A percentile compares a stretch with the other conserved stretches of the same genome.
phyloP scores from a whole-genome alignment of 2,113 vertebrate genomes.

The Indri indri region DNA sequence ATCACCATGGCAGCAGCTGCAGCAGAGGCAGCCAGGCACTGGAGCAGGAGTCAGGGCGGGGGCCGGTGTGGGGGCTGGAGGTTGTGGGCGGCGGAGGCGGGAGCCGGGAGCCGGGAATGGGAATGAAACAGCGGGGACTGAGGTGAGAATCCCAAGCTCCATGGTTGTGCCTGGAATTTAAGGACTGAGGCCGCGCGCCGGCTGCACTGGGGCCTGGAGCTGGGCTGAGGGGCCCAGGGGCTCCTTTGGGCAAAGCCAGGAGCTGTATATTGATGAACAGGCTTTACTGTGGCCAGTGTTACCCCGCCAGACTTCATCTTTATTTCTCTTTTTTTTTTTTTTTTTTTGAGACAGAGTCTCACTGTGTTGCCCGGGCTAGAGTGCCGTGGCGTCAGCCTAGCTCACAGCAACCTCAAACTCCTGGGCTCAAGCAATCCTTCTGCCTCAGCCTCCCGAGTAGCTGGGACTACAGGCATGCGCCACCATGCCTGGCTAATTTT shows the following conservation, averaged over 20 bases:
- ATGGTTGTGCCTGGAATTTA: background rate
- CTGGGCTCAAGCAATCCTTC: too few species aligned
- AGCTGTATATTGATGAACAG: background rate
- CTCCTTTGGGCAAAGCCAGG: background rate
- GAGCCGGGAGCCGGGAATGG: background rate
- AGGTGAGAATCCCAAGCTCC: background rate
- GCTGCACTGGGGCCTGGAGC: background rate
- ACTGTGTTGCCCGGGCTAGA: too few species aligned
- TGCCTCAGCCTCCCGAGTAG: too few species aligned
- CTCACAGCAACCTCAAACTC: too few species aligned
- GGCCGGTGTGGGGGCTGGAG: background rate
- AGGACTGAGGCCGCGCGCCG: background rate
- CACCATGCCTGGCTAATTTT: too few species aligned
- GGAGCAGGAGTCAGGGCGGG: background rate
- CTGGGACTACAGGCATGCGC: too few species aligned
- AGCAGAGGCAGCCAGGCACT: background rate
- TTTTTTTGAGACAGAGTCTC: too few species aligned
- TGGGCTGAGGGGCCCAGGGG: background rate
- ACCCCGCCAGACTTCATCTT: background rate
- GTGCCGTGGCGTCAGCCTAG: too few species aligned
- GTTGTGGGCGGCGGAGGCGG: background rate
- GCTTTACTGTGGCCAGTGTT: background rate
- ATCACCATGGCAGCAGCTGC: slow-evolving; percentile 78
- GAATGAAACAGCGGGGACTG: background rate
- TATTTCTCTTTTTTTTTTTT: background rate